Evolutionary conservation across 2,797 vertebrate species (phyloP), one percentile per base, ranked within the genome.

Genomic region (Neosalanx taihuensis): DNA sequence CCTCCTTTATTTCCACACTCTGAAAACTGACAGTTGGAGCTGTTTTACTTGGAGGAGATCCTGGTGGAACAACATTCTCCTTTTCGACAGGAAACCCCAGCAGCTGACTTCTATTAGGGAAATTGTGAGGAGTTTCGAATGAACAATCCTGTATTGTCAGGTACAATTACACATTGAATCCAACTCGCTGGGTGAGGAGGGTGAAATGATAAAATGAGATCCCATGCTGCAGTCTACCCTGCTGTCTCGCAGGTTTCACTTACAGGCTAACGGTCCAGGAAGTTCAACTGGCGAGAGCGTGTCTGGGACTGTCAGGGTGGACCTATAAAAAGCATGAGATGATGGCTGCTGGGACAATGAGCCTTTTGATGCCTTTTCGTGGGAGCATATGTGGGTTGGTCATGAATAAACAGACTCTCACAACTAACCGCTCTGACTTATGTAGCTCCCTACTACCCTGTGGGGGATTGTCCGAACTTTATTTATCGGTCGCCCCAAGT

Each of bases 91-190:
- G 86, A 90, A 90, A 79, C 75, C 29, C 58, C 35, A 72, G 80
- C 88, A 93, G 84, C 85, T 89, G 89, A 89, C 76, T 82, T 84
- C 67, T 79, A 72, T 90, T 90, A 84, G 49, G 71, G 75, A 79
- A 80, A 82, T 82, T 72, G 74, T 72, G 72, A 71, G 46, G 62
- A 78, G 73, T 75, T 72, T 77, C 69, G 64, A 68, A 51, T 72
- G 77, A 86, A 76, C 69, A 86, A 41, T 78, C 62, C 29, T 58
- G 70, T 65, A 71, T 81, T 85, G 85, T 83, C 80, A 84, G 79
- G 76, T 81, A 85, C 75, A 64, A 81, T 75, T 84, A 76, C 79
- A 29, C 70, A 74, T 68, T 67, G 78, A 79, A 74, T 60, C 64
- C 75, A 46, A 59, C 64, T 78, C 30, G 56, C 41, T 83, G 65